Evolutionary conservation across 2,113 vertebrate species (phyloP).

Genomic region (Vireo altiloquus): DNA sequence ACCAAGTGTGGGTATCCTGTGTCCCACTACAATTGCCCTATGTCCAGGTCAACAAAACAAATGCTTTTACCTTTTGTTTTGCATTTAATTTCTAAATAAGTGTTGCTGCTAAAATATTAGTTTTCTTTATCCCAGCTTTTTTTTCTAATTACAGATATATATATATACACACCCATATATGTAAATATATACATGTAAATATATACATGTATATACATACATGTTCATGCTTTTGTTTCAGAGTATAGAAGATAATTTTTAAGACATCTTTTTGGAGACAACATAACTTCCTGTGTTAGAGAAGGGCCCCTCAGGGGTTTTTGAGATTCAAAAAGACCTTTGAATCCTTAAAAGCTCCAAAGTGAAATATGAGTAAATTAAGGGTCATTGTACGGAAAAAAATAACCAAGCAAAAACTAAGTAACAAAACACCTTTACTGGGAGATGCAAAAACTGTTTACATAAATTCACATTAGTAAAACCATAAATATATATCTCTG

Average conservation of each 20-base stretch:
- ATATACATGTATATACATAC: no score
- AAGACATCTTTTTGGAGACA: background rate
- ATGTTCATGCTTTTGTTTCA: background rate
- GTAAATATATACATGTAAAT: background rate
- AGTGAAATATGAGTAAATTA: background rate
- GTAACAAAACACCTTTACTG: background rate
- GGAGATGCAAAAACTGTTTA: background rate
- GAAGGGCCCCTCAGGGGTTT: background rate
- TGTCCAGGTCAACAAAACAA: background rate
- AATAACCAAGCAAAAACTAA: background rate
- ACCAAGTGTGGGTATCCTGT: background rate
- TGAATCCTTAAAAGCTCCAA: background rate
- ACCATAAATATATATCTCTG: background rate
- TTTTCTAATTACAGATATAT: background rate
- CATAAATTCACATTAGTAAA: background rate
- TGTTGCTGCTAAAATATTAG: background rate
- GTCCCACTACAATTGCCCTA: background rate
- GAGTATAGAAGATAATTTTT: background rate
- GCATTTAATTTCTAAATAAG: background rate
- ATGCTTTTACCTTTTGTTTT: background rate
- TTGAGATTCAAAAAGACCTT: background rate
- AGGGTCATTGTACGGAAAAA: background rate
- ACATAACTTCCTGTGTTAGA: background rate
- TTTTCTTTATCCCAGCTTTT: background rate
- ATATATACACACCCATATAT: background rate